Conservation (phyloP, 2,888 invertebrate species). For the Tenthredo mesomela region DNA sequence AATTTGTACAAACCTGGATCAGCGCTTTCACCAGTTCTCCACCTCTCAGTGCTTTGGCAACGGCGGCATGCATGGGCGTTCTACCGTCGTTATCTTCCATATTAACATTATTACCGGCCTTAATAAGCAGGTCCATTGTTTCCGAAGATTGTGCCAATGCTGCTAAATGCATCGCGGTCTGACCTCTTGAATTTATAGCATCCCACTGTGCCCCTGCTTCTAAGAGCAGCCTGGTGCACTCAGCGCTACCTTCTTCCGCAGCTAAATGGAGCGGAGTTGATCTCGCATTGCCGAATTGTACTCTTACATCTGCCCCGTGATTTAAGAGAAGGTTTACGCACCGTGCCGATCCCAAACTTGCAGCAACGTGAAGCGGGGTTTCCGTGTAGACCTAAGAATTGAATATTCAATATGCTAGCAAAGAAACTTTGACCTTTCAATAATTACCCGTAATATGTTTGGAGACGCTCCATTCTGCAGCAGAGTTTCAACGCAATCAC, state of each 20-base stretch:
- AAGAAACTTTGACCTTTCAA: background rate
- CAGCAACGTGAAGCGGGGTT: conserved; percentile 91
- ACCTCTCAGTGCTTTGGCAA: conserved; percentile 83
- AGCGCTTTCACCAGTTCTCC: conserved; percentile 70
- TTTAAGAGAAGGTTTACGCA: conserved; percentile 87
- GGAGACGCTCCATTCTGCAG: conserved; percentile 89
- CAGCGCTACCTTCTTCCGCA: conserved; percentile 91
- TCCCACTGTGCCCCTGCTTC: conserved; percentile 89
- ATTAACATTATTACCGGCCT: conserved; percentile 83
- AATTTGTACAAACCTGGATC: conserved; percentile 66
- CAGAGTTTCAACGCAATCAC: conserved; percentile 87
- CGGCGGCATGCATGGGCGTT: conserved; percentile 89
- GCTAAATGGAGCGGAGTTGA: conserved; percentile 93
- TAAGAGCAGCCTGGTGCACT: conserved; percentile 86
- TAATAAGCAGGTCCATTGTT: conserved; percentile 86
- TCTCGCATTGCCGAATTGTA: conserved; percentile 85
- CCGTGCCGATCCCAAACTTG: conserved; percentile 85
- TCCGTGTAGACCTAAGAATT: conserved; percentile 86
- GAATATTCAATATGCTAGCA: background rate
- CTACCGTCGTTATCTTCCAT: conserved; percentile 87
- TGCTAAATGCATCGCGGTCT: conserved; percentile 92
- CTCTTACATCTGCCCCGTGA: conserved; percentile 89
- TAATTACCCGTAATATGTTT: conserved; percentile 87
- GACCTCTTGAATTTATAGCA: conserved; percentile 86
- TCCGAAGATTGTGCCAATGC: conserved; percentile 89